phyloP scores from a whole-genome alignment of 1,140 invertebrate genomes.

The Calephelis virginiensis region DNA sequence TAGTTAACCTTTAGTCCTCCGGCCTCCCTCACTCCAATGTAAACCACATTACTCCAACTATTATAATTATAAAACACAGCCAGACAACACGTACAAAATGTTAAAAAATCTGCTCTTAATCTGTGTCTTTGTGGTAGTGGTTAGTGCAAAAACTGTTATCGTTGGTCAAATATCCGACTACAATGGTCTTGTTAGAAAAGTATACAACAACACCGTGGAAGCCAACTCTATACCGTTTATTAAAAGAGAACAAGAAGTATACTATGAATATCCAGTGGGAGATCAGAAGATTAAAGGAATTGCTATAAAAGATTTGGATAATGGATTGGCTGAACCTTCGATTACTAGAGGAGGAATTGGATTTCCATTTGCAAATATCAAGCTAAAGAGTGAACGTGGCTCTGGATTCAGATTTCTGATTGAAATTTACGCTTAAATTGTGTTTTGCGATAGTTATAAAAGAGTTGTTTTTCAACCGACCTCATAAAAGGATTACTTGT shows the following conservation, averaged over 20 bases:
- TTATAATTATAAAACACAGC: constrained; percentile 6
- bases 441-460: constrained; percentile 8
- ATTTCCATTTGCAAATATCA: constrained; percentile 58
- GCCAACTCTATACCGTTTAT: constrained; percentile 40
- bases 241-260: constrained; percentile 50
- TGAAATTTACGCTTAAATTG: constrained; percentile 39
- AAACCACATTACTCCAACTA: constrained; percentile 16
- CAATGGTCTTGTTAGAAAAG: constrained; percentile 45
- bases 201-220: constrained; percentile 50
- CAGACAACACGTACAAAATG: constrained; percentile 27
- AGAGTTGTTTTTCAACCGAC: not conserved
- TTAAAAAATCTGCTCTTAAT: constrained; percentile 27
- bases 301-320: constrained; percentile 45
- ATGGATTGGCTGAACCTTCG: constrained; percentile 46
- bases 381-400: constrained; percentile 64
- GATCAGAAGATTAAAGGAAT: constrained; percentile 69
- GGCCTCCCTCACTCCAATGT: constrained; percentile 21
- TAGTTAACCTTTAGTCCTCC: constrained; percentile 35
- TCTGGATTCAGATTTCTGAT: constrained; percentile 58
- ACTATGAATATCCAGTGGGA: constrained; percentile 57
- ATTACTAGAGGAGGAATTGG: constrained; percentile 65
- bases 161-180: constrained; percentile 56
- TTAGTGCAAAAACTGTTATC: constrained; percentile 43
- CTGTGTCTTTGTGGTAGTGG: constrained; percentile 21
- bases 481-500: too few relatives aligned